Evolutionary conservation across 35 echinoderm and acorn worm genomes (phyloP), one percentile per base, ranked within the genome.

Genomic region (Heliocidaris erythrogramma): DNA sequence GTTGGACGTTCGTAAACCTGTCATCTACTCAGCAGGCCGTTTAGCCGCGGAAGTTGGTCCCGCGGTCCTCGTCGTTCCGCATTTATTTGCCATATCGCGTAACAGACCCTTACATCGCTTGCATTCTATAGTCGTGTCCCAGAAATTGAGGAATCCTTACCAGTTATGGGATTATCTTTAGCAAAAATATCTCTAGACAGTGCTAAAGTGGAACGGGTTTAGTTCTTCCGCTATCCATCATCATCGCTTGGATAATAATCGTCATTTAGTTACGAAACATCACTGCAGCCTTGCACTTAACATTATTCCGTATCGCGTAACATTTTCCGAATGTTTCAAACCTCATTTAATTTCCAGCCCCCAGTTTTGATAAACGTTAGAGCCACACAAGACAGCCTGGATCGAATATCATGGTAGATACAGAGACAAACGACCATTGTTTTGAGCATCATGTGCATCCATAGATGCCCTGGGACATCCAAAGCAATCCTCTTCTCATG

Each of bases 31-130:
- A 5, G 29, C 48, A 16, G 48, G 29, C 29, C 91, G 47, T 89
- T 31, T 42, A 7, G 47, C 49, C 49, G 10, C 49, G n/a, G 91
- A 30, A 92, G 29, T 59, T 92, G 29, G 49, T 48, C 9, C 31
- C 48, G 47, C 29, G 91, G 1, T 27, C 49, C 8, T n/a, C 31
- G 48, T 59, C 49, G 27, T 50, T 30, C 16, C 29, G 49, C 31
- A 92, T 92, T 92, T 48, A 92, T 59, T 53, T 48, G 49, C 50
- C 91, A 59, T 92, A 92, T 92, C 91, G 91, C 91, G 49, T 92
- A 92, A 92, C 91, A 92, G 50, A 92, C 91, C 47, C 10, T 52
- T 16, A 30, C 47, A 59, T 92, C 13, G 31, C 48, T 92, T 59
- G 49, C 31, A 92, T 92, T 92, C 91, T 30, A 5, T 16, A 49